Percentiles rank a stretch among this genome's conserved stretches.
Evolutionary conservation across 2,113 vertebrate species (phyloP).

Genomic region (Pangasianodon hypophthalmus): DNA sequence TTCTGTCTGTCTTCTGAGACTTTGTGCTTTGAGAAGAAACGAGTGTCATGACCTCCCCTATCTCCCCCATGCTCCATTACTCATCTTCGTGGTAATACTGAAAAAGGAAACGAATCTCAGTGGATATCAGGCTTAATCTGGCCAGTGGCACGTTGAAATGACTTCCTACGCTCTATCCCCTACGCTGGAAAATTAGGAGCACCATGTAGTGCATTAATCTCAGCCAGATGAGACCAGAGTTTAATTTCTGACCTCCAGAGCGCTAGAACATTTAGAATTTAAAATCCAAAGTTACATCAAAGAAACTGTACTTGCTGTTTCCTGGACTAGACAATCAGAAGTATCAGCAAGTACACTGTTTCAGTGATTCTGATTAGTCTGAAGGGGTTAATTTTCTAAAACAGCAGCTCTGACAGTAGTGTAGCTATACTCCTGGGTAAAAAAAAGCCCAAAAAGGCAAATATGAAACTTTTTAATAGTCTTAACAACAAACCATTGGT

Average conservation of each 20-base stretch:
- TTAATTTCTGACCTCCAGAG: neutral
- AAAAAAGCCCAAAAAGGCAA: too few relatives aligned
- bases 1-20: constrained; percentile 30
- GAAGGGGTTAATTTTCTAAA: neutral
- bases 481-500: too few relatives aligned
- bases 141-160: constrained; percentile 41
- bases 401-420: neutral
- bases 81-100: constrained; percentile 47
- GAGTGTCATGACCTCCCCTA: constrained; percentile 41
- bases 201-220: constrained; percentile 1
- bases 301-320: neutral
- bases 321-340: neutral
- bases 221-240: constrained; percentile 17
- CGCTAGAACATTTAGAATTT: neutral
- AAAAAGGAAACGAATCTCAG: constrained; percentile 21
- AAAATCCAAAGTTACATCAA: neutral
- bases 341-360: neutral
- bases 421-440: neutral
- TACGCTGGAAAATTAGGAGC: constrained; percentile 68
- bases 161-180: constrained; percentile 8
- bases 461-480: too few relatives aligned
- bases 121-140: constrained; percentile 33
- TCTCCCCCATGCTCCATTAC: constrained; percentile 39
- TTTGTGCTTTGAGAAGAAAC: constrained; percentile 42
- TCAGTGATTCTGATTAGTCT: neutral